phyloP scores from a whole-genome alignment of 2,888 invertebrate species.

The Idaea aversata region DNA sequence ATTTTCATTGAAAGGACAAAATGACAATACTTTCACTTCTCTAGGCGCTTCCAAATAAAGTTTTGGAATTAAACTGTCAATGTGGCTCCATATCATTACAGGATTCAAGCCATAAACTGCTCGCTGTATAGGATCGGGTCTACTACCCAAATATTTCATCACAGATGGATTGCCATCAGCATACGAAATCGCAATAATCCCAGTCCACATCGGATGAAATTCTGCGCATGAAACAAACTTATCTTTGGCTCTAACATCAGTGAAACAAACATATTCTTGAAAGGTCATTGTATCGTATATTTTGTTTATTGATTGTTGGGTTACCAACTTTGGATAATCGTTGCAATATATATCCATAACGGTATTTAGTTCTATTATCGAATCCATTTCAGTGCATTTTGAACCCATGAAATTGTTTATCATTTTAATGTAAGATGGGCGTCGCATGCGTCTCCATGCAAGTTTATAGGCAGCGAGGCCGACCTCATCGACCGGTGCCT shows the following conservation, averaged over 20 bases:
- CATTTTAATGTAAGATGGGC: constrained; percentile 60
- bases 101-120: constrained; percentile 83
- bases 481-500: constrained; percentile 50
- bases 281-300: constrained; percentile 60
- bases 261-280: constrained; percentile 82
- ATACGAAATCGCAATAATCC: constrained; percentile 85
- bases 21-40: constrained; percentile 83
- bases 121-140: constrained; percentile 72
- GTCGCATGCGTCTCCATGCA: constrained; percentile 55
- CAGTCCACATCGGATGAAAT: constrained; percentile 87
- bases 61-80: constrained; percentile 85
- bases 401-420: constrained; percentile 52
- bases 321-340: constrained; percentile 79
- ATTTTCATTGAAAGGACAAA: constrained; percentile 85
- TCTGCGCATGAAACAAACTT: constrained; percentile 83
- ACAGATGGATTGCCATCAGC: constrained; percentile 77
- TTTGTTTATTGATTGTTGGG: constrained; percentile 49
- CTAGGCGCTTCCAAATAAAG: constrained; percentile 84
- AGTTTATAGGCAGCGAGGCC: constrained; percentile 53
- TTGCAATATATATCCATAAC: constrained; percentile 82
- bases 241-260: constrained; percentile 83
- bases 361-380: constrained; percentile 67
- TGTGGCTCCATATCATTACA: constrained; percentile 87
- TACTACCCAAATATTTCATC: constrained; percentile 60
- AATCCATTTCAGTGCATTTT: constrained; percentile 51